Base-by-base conservation (phyloP, 1,140 invertebrate genomes). In the Apolygus lucorum region DNA sequence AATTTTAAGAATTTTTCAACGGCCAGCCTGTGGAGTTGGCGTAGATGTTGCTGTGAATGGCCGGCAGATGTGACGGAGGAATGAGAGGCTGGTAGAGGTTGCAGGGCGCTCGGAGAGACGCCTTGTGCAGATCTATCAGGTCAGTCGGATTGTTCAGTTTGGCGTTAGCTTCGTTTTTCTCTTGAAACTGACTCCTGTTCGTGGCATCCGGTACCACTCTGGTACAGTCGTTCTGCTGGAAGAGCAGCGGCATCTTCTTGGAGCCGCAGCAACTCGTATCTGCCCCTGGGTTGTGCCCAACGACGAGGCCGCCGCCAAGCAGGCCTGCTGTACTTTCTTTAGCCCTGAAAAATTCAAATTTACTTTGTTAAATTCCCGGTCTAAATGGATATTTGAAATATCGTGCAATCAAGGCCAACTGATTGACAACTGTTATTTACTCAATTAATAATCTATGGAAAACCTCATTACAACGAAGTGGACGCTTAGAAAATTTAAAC, bases 121-220 rank as follows among this genome's bases (percentile, higher is more conserved):
- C 63, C 34, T 70, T 72, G 49, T 72, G 69, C 1, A 70, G 62
- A 26, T 70, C 72, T 2, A 70, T 69, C 25, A 70, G 28, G 52
- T 72, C 69, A 1, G 54, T 52, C 2, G 68, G 63, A 24, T 63
- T 27, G 49, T 73, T 73, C 26, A 73, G 70, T 54, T 73, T 73
- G 14, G 70, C 72, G 34, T 73, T 71, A 11, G 72, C 68, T 54
- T 73, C 70, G 42, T 73, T 73, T 34, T 73, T 73, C 29, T 73
- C 63, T 22, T 63, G 63, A 28, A n/a, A 34, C 1, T 68, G 64
- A 0, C 59, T 25, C 11, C 59, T 21, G 11, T 59, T 59, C 54
- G 54, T 17, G 8, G 54, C 8, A 24, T 59, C 54, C 4, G 54
- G 54, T 11, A 21, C 54, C 4, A 21, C 2, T 8, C 67, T 54